These are phyloP conservation scores for Temnothorax curvispinosus DNA, from an alignment of 1,140 invertebrate species.

Conservation along the genomic window DNA sequence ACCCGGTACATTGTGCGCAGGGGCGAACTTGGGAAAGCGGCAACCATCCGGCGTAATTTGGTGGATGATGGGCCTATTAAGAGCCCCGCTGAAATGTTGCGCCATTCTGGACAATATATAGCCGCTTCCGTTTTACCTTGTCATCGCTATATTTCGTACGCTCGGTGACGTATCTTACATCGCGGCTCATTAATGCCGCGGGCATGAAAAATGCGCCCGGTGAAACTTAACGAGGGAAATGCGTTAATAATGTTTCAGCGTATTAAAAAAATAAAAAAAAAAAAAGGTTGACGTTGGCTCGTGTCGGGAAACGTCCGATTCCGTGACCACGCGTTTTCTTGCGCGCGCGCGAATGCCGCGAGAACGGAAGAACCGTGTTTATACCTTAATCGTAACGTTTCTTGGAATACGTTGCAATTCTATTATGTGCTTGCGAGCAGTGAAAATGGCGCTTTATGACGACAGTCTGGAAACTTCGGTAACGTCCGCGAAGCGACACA, in stretches of 20 bases:
- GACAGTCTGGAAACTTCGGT: constrained; percentile 73
- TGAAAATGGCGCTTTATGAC: constrained; percentile 73
- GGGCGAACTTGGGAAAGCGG: background rate
- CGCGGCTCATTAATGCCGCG: constrained; percentile 35
- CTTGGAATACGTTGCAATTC: constrained; percentile 67
- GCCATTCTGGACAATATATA: constrained; percentile 40
- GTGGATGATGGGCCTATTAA: constrained; percentile 65
- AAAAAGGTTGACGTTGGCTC: background rate
- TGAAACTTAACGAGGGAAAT: constrained; percentile 25
- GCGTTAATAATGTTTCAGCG: background rate
- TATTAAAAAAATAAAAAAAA: background rate
- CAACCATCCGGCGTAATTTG: constrained; percentile 61
- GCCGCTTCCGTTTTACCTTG: constrained; percentile 8
- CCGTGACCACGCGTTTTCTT: background rate
- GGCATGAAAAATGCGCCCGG: constrained; percentile 22
- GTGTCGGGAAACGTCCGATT: background rate
- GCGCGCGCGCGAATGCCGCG: background rate
- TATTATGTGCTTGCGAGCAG: constrained; percentile 68
- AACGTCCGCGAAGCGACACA: constrained; percentile 63
- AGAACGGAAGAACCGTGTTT: constrained; percentile 36
- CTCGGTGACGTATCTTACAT: constrained; percentile 18
- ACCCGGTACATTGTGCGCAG: constrained; percentile 25
- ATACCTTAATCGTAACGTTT: constrained; percentile 69
- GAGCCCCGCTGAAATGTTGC: constrained; percentile 46
- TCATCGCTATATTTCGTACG: constrained; percentile 41